Evolutionary conservation across 2,797 vertebrate genomes (phyloP).

Genomic region (Hemitrygon akajei): DNA sequence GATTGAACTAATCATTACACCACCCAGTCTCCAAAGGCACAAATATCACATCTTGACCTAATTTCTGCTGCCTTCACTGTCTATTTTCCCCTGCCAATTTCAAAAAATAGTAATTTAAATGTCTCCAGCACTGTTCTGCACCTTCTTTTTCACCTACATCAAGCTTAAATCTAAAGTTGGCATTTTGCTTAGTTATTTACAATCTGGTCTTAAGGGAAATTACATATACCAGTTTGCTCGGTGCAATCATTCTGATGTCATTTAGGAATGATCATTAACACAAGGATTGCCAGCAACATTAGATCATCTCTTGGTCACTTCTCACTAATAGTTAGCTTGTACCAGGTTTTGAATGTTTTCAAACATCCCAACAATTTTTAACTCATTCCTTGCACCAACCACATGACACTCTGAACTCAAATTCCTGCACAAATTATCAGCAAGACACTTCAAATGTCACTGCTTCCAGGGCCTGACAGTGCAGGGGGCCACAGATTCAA

Average conservation of each 20-base stretch:
- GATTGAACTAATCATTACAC: not conserved
- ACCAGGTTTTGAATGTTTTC: not conserved
- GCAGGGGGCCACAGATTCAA: not conserved
- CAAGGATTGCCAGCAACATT: conserved; percentile 11
- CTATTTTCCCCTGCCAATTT: not conserved
- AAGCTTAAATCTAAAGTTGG: not conserved
- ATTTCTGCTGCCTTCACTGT: not conserved
- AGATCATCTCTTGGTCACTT: conserved; percentile 19
- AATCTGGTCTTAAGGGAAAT: conserved; percentile 31
- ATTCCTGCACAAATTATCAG: not conserved
- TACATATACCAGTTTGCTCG: conserved; percentile 27
- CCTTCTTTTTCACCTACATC: not conserved
- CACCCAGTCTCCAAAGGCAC: conserved; percentile 25
- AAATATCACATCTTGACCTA: not conserved
- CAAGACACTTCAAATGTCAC: not conserved
- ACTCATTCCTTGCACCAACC: not conserved
- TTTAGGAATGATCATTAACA: conserved; percentile 5
- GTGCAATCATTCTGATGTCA: conserved; percentile 34
- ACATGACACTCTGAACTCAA: not conserved
- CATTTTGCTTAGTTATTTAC: not conserved
- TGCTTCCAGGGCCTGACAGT: too few relatives aligned
- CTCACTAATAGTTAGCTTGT: not conserved
- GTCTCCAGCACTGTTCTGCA: not conserved
- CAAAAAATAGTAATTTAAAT: not conserved
- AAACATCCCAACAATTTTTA: not conserved